Conservation (phyloP, 2,888 invertebrate species). For the Autographa pulchrina region DNA sequence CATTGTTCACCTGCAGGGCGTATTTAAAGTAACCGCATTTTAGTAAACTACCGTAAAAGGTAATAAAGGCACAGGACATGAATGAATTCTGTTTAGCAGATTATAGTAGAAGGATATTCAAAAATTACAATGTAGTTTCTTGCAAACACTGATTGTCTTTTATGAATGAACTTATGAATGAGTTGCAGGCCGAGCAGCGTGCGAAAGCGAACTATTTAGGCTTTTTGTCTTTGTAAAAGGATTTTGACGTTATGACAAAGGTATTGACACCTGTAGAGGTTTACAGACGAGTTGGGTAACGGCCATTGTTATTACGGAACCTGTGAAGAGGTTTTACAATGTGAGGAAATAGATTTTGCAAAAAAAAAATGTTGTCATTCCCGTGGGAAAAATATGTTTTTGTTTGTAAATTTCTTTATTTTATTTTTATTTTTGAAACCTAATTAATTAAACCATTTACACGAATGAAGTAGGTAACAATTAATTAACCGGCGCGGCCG, state of each 20-base stretch:
- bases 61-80: conserved; percentile 28
- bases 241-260: conserved; percentile 51
- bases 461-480: background rate
- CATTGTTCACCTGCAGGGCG: conserved; percentile 18
- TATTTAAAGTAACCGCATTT: conserved; percentile 42
- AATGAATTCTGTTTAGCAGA: conserved; percentile 40
- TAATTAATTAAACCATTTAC: background rate
- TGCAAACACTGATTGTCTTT: conserved; percentile 50
- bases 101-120: conserved; percentile 41
- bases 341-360: conserved; percentile 33
- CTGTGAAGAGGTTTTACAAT: conserved; percentile 41
- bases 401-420: conserved; percentile 31
- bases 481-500: background rate
- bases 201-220: conserved; percentile 42
- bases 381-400: conserved; percentile 52
- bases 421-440: conserved; percentile 16
- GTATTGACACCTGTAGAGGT: conserved; percentile 57
- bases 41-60: conserved; percentile 40
- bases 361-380: conserved; percentile 49
- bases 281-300: conserved; percentile 55
- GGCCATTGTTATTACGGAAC: conserved; percentile 47
- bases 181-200: conserved; percentile 21
- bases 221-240: conserved; percentile 39
- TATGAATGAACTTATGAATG: conserved; percentile 50
- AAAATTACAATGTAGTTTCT: conserved; percentile 47